Evolutionary conservation across 2,797 vertebrate species (phyloP).

Genomic region (Arremon brunneinucha): DNA sequence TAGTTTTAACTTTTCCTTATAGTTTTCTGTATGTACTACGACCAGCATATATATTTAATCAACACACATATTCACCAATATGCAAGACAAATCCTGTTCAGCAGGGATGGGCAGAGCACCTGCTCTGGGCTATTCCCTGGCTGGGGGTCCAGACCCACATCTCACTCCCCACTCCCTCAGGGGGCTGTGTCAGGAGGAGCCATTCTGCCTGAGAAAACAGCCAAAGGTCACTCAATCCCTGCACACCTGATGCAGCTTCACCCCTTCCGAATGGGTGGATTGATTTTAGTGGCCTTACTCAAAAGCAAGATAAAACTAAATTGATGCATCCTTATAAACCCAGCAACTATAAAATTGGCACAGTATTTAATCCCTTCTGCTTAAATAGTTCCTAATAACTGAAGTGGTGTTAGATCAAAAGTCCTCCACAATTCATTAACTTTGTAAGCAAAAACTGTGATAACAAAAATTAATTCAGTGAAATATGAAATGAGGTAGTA

Average conservation of each 20-base stretch:
- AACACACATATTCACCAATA: not conserved
- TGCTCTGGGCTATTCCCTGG: not conserved
- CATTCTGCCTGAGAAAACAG: not conserved
- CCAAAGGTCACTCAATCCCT: not conserved
- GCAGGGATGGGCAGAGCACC: accelerated
- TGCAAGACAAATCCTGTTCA: not conserved
- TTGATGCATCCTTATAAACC: not conserved
- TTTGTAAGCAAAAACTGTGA: not conserved
- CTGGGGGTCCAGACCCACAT: not conserved
- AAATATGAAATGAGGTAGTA: not conserved
- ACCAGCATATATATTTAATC: not conserved
- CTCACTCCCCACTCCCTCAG: not conserved
- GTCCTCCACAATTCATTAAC: not conserved
- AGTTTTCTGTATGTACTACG: not conserved
- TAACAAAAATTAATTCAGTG: not conserved
- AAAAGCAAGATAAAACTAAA: not conserved
- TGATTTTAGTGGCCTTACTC: not conserved
- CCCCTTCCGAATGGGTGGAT: not conserved
- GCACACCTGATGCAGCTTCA: not conserved
- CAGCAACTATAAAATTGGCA: not conserved
- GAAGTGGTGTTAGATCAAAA: not conserved
- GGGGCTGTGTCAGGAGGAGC: accelerated
- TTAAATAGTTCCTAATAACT: not conserved
- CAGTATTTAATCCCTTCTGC: not conserved
- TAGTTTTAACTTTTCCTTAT: not conserved